These are phyloP conservation scores for Gymnoscopelus braueri DNA, from an alignment of 2,797 vertebrate genomes.

Conservation along the genomic window DNA sequence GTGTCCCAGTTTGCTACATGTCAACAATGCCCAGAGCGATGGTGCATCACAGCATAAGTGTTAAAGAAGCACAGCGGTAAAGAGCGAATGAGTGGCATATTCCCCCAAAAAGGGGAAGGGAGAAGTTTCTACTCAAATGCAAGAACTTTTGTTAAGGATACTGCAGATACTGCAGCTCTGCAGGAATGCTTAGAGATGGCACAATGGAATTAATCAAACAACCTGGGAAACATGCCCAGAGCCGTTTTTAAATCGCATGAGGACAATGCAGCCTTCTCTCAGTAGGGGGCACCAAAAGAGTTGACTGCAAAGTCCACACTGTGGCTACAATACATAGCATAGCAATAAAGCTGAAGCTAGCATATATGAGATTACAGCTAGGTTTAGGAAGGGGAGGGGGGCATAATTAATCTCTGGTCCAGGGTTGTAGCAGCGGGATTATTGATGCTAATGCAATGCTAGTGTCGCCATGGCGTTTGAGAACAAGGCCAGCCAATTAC, in stretches of 20 bases:
- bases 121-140: constrained; percentile 33
- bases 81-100: constrained; percentile 25
- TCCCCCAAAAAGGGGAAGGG: neutral
- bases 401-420: constrained; percentile 68
- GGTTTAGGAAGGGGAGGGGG: constrained; percentile 42
- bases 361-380: constrained; percentile 58
- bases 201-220: constrained; percentile 70
- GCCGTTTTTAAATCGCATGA: constrained; percentile 59
- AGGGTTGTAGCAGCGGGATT: constrained; percentile 54
- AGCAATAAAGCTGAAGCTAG: constrained; percentile 60
- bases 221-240: constrained; percentile 64
- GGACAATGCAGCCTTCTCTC: constrained; percentile 46
- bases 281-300: constrained; percentile 42
- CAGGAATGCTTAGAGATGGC: constrained; percentile 45
- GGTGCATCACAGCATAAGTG: constrained; percentile 23
- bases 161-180: constrained; percentile 60
- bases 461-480: constrained; percentile 68
- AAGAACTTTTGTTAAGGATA: constrained; percentile 21
- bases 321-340: constrained; percentile 40
- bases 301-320: constrained; percentile 33
- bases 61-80: constrained; percentile 39
- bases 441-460: constrained; percentile 79
- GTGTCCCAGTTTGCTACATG: constrained; percentile 67
- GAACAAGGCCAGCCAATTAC: constrained; percentile 78
- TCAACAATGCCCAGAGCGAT: constrained; percentile 55